Evolutionary conservation across 2,888 invertebrate species (phyloP), one percentile per base, ranked within the genome.

Genomic region (Diploptera punctata): DNA sequence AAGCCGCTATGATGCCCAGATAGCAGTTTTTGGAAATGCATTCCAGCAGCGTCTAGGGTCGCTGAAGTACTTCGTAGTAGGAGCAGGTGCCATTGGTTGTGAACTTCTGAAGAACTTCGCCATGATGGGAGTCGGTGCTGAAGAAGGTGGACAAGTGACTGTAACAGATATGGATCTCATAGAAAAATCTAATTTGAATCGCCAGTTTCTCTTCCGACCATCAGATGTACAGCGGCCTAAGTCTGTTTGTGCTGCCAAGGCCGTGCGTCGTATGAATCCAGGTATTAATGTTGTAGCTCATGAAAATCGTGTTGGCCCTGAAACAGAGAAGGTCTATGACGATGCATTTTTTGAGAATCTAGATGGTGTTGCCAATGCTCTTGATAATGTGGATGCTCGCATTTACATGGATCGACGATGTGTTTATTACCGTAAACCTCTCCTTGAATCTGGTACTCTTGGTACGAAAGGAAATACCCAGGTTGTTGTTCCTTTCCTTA

Each of bases 101-200:
- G 99, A 99, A 84, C 86, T 99, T 79, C 85, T 99, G 76, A 99
- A 99, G 86, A 99, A 99, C 85, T 97, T 98, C 84, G 97, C 98
- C 0, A 96, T 99, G 98, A 91, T 99, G 83, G 99, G 99, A n/a
- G 86, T 99, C 19, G 97, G 94, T 9, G 87, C 87, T 0, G 79
- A 81, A 62, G 72, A 77, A 52, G 87, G 87, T 62, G 95, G 95
- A 1, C 86, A 90, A 80, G 86, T 99, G 70, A 92, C 91, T 61
- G 93, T 99, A 72, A 99, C 99, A 38, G 99, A 99, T 82, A 99
- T 99, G 99, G 99, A 99, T 85, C 89, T 96, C 77, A 99, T 99
- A 77, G 99, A 99, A 85, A 96, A 98, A 83, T 98, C 98, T 1
- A 99, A 99, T 84, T 88, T 99, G 77, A 99, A 99, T 85, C 87